Evolutionary conservation across 2,113 vertebrate species (phyloP), one percentile per base, ranked within the genome.

Genomic region (Mesembrinibis cayennensis): DNA sequence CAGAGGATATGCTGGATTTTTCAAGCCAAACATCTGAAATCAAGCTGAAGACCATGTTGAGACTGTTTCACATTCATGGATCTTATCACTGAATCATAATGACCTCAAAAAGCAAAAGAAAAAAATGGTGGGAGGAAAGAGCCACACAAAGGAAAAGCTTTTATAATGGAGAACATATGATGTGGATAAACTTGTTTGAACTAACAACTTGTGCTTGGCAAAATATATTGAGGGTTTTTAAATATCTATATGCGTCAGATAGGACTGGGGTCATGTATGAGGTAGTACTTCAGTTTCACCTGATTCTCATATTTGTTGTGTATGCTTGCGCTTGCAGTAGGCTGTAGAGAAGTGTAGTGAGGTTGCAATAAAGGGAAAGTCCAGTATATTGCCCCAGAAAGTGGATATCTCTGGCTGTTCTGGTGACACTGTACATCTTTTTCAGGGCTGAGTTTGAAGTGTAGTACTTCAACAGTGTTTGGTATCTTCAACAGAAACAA

Each of bases 1-100:
- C 94, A 97, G 96, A 50, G 85, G 45, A 25, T 81, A 86, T 87
- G 18, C 5, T 73, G 96, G 40, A 81, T 19, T 55, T 92, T 82
- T 91, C 72, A 91, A 95, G 79, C 47, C 92, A 63, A 86, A 94
- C 23, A 8, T 79, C 49, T 95, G 90, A 80, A 74, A 70, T 58
- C 18, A 91, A 91, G 34, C 40, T 80, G 78, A 76, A 73, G 63
- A 80, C 23, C 5, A 4, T 32, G 21, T 10, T 90, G 53, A 73
- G 74, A 69, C 34, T 91, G 63, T 67, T 92, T 49, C 16, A 29
- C 4, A 3, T 88, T 82, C 3, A 5, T 63, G 84, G 70, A 91
- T 88, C n/a, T 87, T 89, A 32, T 20, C 34, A 88, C 58, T 42
- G 49, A 87, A 47, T 70, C 11, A 9, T 27, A 73, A 70, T 19